Base-by-base conservation (phyloP, 2,888 invertebrate species). In the Polydrusus pterygomalis region DNA sequence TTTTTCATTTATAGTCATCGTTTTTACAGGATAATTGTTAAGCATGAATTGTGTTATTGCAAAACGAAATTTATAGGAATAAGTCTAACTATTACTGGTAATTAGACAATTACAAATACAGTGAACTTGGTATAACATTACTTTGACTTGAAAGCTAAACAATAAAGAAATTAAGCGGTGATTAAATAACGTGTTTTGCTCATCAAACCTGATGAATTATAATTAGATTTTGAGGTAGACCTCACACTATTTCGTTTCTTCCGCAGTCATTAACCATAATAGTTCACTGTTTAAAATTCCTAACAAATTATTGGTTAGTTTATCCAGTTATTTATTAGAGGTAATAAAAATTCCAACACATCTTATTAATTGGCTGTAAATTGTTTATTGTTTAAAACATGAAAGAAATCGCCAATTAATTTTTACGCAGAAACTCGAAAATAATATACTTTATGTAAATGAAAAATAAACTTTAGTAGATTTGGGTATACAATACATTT, bases 301-400 rank as follows among this genome's bases (percentile, higher is more conserved):
- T 34, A 49, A 64, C 64, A 49, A 49, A 64, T 64, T 64, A 64
- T 49, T 64, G 43, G 47, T 64, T 64, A 49, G 47, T 49, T 64
- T 64, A 64, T 64, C 17, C 49, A 64, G 30, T 64, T 64, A 64
- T 64, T 64, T 43, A 47, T 49, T 64, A 17, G 11, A 64, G 49
- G 49, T 64, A 64, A 45, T 64, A 64, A 17, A 49, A 64, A 64
- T 64, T 64, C 64, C 64, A 49, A 49, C 64, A 64, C 64, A 49
- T 64, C 64, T 47, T 47, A 64, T 49, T 64, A 47, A 64, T 49
- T 64, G 49, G 15, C 20, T 47, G 30, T 64, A 47, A 64, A 49
- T 34, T 30, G 49, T 30, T 64, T 64, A 64, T 47, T 64, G 64
- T 49, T 64, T 49, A 49, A 64, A 64, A 64, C 15, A 15, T 64